Base-by-base conservation (phyloP, 2,888 invertebrate species). In the Seira sanloemensis region DNA sequence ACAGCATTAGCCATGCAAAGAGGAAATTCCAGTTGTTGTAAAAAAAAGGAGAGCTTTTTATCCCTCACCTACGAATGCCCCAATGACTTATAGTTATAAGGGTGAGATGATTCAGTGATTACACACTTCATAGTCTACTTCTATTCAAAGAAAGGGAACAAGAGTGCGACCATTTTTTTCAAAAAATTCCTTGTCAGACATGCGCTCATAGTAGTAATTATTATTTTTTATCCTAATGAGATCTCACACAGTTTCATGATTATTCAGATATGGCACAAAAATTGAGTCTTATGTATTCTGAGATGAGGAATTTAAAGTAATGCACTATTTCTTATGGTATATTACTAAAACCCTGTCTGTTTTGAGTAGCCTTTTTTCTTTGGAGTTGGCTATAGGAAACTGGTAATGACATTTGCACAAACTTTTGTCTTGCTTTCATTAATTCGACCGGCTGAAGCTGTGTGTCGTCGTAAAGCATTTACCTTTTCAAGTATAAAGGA, bases 171-270 rank as follows among this genome's bases (percentile, higher is more conserved):
- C 62, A 21, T 62, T 62, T 62, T 23, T 9, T 62, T 62, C 5
- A 62, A 62, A 62, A 62, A 62, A 62, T 75, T 62, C 75, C 81
- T 79, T 67, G 79, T 79, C 74, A 79, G 79, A 62, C 62, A 62
- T 62, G 62, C 21, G 19, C 24, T 18, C 62, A 79, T 72, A 75
- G 26, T 72, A 72, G 72, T 54, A 82, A 82, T 82, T 82, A n/a
- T n/a, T n/a, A 82, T 76, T 82, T 75, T 66, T 50, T 71, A 16
- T 21, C 37, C 69, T 82, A 82, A 76, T 82, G 81, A 82, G 81
- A 82, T 82, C 81, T 82, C 81, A 82, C 81, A 82, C 81, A 72
- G 81, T 65, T 82, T 71, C 27, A 66, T 69, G 72, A 80, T 74
- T 80, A 67, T 37, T 62, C 62, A 21, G 23, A 62, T 62, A 62